Conservation (phyloP, 2,113 vertebrate genomes). For the Bubalus kerabau region DNA sequence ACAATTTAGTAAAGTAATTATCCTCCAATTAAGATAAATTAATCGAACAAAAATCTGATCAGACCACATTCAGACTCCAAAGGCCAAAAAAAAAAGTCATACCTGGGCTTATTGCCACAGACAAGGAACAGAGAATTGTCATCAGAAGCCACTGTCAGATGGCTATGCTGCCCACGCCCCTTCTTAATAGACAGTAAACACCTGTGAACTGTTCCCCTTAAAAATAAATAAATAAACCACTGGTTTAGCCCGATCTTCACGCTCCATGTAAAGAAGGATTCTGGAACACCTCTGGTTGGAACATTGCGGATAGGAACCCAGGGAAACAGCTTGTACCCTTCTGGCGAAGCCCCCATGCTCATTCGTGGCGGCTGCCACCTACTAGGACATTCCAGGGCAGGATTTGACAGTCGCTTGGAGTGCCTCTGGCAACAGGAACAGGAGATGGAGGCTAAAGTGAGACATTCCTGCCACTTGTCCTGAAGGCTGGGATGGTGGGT, state of each 20-base stretch:
- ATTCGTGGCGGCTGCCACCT: neutral
- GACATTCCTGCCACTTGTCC: neutral
- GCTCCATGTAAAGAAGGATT: neutral
- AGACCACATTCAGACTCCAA: neutral
- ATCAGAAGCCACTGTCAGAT: neutral
- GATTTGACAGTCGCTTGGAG: neutral
- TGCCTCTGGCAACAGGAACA: neutral
- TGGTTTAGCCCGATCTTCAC: neutral
- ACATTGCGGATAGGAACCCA: rapidly evolving
- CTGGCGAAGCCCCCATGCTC: neutral
- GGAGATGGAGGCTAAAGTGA: neutral
- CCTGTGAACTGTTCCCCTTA: neutral
- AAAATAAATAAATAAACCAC: neutral
- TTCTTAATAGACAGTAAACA: neutral
- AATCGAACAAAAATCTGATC: neutral
- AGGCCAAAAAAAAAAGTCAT: neutral
- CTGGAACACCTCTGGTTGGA: neutral
- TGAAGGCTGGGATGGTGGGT: neutral
- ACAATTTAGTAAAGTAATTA: neutral
- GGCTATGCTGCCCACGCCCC: neutral
- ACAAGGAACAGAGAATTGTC: neutral
- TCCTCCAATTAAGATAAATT: neutral
- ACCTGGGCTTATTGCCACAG: neutral
- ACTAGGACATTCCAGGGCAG: neutral
- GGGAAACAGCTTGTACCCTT: neutral